phyloP scores from a whole-genome alignment of 1,140 invertebrate genomes.

The Tetramorium simillimum region DNA sequence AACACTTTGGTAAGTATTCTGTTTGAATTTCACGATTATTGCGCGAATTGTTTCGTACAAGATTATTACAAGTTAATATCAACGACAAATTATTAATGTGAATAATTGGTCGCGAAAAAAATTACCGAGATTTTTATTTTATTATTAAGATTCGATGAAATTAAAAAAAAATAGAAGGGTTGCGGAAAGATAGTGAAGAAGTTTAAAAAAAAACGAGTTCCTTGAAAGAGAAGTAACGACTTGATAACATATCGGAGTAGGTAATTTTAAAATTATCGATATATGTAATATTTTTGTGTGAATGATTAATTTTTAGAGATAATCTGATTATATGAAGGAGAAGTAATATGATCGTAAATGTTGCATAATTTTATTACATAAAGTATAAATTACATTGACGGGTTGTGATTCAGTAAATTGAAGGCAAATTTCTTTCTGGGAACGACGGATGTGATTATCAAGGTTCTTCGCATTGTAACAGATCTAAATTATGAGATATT shows the following conservation, averaged over 20 bases:
- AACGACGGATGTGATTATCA: constrained; percentile 16
- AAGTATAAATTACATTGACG: constrained; percentile 6
- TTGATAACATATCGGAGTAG: neutral
- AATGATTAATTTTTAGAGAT: neutral
- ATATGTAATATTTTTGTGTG: neutral
- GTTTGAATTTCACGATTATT: neutral
- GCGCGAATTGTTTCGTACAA: neutral
- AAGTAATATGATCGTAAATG: neutral
- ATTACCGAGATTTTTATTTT: neutral
- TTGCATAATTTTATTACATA: constrained; percentile 25
- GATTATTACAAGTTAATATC: neutral
- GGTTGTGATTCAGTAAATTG: constrained; percentile 10
- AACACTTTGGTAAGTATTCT: constrained; percentile 91
- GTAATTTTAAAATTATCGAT: neutral
- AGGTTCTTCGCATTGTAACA: neutral
- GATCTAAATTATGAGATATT: neutral
- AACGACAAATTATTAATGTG: neutral
- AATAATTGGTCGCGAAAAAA: neutral
- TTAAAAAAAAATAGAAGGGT: neutral
- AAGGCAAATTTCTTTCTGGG: constrained; percentile 6
- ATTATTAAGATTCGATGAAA: neutral
- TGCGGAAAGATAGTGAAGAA: neutral
- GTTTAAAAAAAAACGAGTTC: neutral
- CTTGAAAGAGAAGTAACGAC: neutral
- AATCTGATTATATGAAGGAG: neutral